Percentiles rank a stretch among this genome's conserved stretches.
Conservation (phyloP, 2,113 vertebrate genomes). For the Cacatua alba region DNA sequence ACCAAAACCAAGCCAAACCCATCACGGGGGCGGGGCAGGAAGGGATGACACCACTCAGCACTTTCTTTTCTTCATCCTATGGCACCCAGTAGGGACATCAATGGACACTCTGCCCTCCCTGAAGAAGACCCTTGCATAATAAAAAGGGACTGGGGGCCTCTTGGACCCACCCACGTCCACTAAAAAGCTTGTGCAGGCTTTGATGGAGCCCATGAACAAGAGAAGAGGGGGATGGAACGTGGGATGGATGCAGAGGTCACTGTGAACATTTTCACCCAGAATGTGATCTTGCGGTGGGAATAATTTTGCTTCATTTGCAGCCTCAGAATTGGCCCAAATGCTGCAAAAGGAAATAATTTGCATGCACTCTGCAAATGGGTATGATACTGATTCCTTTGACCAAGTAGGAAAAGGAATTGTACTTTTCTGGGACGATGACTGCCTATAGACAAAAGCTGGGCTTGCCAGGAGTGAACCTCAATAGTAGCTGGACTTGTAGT, state of each 20-base stretch:
- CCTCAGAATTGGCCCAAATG: background rate
- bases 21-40: background rate
- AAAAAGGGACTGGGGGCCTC: background rate
- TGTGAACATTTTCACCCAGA: rapidly evolving
- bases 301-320: background rate
- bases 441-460: background rate
- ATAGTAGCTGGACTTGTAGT: rapidly evolving
- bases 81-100: rapidly evolving
- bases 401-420: background rate
- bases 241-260: background rate
- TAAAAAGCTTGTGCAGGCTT: background rate
- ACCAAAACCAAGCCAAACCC: background rate
- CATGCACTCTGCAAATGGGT: background rate
- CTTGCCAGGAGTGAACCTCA: background rate
- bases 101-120: background rate
- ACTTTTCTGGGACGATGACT: background rate
- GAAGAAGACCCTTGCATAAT: background rate
- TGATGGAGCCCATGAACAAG: background rate
- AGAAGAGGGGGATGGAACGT: rapidly evolving
- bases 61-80: background rate
- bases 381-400: background rate
- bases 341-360: rapidly evolving
- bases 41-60: background rate
- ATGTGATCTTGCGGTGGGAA: rapidly evolving
- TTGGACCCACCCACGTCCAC: background rate